Conservation (phyloP, 2,888 invertebrate species). For the Andrena trimmerana region DNA sequence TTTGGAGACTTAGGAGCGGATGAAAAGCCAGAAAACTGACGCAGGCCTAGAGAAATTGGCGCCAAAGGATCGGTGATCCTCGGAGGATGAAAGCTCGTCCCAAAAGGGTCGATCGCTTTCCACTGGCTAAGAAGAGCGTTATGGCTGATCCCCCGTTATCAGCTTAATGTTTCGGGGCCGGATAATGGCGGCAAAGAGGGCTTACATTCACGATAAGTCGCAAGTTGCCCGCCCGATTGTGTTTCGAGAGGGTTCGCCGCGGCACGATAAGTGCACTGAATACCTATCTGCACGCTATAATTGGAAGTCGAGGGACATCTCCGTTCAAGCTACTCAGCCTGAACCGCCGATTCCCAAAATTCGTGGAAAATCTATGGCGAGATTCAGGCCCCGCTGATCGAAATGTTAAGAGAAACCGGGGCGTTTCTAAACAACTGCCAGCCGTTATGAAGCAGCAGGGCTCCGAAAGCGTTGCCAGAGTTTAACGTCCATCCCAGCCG, state of each 20-base stretch:
- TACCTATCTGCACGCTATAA: constrained; percentile 27
- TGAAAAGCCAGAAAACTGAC: too few species aligned
- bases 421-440: neutral
- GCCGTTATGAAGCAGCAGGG: neutral
- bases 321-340: too few species aligned
- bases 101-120: constrained; percentile 30
- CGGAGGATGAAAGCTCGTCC: neutral
- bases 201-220: constrained; percentile 54
- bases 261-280: constrained; percentile 40
- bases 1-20: too few species aligned
- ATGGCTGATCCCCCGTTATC: constrained; percentile 57
- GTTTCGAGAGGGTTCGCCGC: constrained; percentile 43
- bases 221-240: constrained; percentile 38
- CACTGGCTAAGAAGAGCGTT: constrained; percentile 31
- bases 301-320: constrained; percentile 13
- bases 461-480: neutral
- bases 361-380: too few species aligned
- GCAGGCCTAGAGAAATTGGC: too few species aligned
- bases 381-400: neutral
- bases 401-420: neutral
- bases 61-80: too few species aligned
- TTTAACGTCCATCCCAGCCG: neutral
- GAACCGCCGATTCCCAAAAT: too few species aligned
- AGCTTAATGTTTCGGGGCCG: constrained; percentile 47
- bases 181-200: constrained; percentile 53